Base-by-base conservation (phyloP, 2,888 invertebrate species). In the Eupithecia pulchellata region DNA sequence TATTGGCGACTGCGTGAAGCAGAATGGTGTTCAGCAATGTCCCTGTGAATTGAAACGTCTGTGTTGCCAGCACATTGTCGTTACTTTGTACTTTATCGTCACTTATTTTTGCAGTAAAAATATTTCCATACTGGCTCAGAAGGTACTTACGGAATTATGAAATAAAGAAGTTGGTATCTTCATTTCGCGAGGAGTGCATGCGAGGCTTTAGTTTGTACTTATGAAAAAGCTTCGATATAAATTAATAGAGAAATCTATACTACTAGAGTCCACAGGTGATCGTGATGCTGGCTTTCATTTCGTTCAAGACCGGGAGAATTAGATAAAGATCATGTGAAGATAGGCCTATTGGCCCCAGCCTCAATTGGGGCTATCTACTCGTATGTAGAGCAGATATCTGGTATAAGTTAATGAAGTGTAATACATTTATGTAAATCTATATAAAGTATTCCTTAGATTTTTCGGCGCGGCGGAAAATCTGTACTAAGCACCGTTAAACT, bases 81-180 rank as follows among this genome's bases (percentile, higher is more conserved):
- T 39, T 61, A 68, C 65, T 69, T 63, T 66, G 68, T 72, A 60
- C 52, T 72, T 72, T 68, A 72, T 52, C 14, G 42, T 25, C 32
- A 47, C 64, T 69, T 66, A 52, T 57, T 58, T 64, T 34, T 58
- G 64, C 57, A 62, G 62, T 67, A 69, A 67, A 60, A 30, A 36
- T 64, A 72, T 73, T 73, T 69, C 25, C 61, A 69, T 66, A 72
- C 69, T 34, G 60, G 64, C 20, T 61, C 64, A 13, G 52, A 52
- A 64, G 5, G 39, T 52, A 25, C 52, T 4, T 52, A 68, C 60
- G 55, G 17, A 39, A 30, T 61, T 30, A 63, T 66, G 47, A 42
- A 60, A 68, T 65, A 66, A 64, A 64, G 32, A 14, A 64, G 29
- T 20, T 32, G 39, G 42, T 68, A 55, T 74, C 52, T 72, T 72